Conservation (phyloP, 92 coral and sea anemone genomes). For the Pocillopora meandrina region DNA sequence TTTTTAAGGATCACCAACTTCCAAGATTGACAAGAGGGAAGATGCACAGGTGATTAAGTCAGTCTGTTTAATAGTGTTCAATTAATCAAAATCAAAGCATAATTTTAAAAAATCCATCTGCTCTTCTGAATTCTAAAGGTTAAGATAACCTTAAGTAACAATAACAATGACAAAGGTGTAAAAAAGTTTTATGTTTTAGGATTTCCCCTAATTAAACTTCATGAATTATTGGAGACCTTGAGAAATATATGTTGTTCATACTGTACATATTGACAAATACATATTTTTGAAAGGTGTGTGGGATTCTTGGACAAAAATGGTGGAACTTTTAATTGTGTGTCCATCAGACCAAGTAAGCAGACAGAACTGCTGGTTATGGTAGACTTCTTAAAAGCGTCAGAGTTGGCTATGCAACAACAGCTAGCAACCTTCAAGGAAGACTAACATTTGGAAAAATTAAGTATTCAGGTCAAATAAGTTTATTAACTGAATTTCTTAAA, state of each 20-base stretch:
- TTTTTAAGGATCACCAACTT: constrained; percentile 77
- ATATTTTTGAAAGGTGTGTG: constrained; percentile 60
- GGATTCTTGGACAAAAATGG: constrained; percentile 87
- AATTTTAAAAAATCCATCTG: background rate
- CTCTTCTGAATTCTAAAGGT: background rate
- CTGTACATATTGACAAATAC: background rate
- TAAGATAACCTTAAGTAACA: background rate
- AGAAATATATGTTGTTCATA: background rate
- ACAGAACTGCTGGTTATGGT: constrained; percentile 57
- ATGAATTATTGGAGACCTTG: background rate
- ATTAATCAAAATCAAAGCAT: background rate
- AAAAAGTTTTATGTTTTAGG: too few species aligned
- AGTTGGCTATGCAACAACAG: constrained; percentile 73
- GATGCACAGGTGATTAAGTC: constrained; percentile 73
- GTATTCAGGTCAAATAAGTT: background rate
- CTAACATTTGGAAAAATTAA: constrained; percentile 18
- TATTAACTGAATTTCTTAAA: background rate
- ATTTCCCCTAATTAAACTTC: too few species aligned
- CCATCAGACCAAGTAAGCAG: constrained; percentile 79
- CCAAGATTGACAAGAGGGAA: constrained; percentile 94
- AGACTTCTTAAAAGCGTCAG: constrained; percentile 55
- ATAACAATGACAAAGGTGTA: background rate
- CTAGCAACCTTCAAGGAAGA: constrained; percentile 77
- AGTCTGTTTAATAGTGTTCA: background rate
- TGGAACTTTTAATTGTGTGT: constrained; percentile 80